Evolutionary conservation across 2,888 invertebrate species (phyloP), one percentile per base, ranked within the genome.

Genomic region (Nomada lathburiana): DNA sequence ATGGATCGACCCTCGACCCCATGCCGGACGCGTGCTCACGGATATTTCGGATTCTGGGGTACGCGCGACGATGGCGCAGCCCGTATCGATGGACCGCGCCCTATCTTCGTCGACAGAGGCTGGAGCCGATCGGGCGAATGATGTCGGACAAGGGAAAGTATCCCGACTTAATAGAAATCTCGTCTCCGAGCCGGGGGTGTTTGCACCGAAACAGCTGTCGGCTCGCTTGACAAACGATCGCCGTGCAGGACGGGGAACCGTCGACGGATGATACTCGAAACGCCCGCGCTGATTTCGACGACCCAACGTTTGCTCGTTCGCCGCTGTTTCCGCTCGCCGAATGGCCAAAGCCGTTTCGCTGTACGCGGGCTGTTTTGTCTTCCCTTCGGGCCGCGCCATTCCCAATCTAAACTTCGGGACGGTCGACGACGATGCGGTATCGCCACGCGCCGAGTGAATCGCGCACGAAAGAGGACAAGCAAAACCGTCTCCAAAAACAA

Each of bases 321-420:
- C 69, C 87, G 87, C 90, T 86, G 91, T 92, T 92, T 85, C 89
- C 89, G 92, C 92, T 92, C 91, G 89, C 86, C 82, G 72, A 79
- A 88, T 87, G 86, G 77, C 13, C 44, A 80, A 84, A 26, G 16
- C 23, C n/a, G 59, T 83, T 84, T 76, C 72, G 80, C 80, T 75
- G 83, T 86, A 2, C n/a, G 42, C 26, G 7, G 50, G 4, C 53
- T 53, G 53, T n/a, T 36, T 36, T 10, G n/a, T 5, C 18, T 10
- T 7, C 47, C 23, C 13, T 16, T 53, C n/a, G 29, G 50, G 26
- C 59, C 42, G 18, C 11, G 18, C 26, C 26, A 42, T 3, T 42
- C 63, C 18, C 9, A 13, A 36, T 57, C 57, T 23, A 81, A 70
- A 83, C 80, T 88, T 88, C 65, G 86, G 89, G 88, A 89, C 79